These are phyloP conservation scores for Nautilus pompilius DNA, from an alignment of 1,140 invertebrate species.

Conservation along the genomic window DNA sequence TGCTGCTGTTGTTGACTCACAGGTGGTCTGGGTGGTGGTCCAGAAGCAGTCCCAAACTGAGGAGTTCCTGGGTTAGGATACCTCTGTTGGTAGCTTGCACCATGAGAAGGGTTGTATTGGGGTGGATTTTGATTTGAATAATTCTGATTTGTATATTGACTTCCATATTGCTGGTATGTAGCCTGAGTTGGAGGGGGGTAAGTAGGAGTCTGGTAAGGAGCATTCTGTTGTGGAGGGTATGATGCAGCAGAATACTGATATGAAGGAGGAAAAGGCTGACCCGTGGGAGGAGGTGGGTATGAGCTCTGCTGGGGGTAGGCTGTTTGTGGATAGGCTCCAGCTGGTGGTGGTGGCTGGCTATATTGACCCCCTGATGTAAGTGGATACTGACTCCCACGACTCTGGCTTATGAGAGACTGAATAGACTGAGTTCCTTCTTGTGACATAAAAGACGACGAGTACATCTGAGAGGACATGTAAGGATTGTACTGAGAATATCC, in stretches of 20 bases:
- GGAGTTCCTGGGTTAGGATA: background rate
- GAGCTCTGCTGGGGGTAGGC: constrained; percentile 6
- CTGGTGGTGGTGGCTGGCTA: background rate
- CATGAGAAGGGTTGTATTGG: background rate
- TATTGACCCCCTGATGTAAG: background rate
- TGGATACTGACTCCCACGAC: background rate
- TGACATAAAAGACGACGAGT: constrained; percentile 46
- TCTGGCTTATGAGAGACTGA: constrained; percentile 23
- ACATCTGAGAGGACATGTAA: constrained; percentile 42
- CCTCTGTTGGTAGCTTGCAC: background rate
- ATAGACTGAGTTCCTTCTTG: constrained; percentile 46
- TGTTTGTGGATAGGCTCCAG: background rate
- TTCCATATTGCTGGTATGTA: background rate
- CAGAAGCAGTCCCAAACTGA: too few relatives aligned
- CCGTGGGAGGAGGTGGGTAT: constrained; percentile 4
- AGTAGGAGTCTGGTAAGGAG: background rate
- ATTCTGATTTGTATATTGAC: background rate
- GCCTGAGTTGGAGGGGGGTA: background rate
- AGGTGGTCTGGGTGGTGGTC: background rate
- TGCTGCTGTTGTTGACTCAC: background rate
- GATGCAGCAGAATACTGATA: constrained; percentile 4
- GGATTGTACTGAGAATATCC: constrained; percentile 35
- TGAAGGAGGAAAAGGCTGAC: constrained; percentile 1
- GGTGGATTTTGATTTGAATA: background rate
- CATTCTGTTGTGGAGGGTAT: background rate